Percentiles rank a stretch among this genome's conserved stretches.
These are phyloP conservation scores for Helarctos malayanus DNA, from an alignment of 2,797 vertebrate genomes.

Conservation along the genomic window DNA sequence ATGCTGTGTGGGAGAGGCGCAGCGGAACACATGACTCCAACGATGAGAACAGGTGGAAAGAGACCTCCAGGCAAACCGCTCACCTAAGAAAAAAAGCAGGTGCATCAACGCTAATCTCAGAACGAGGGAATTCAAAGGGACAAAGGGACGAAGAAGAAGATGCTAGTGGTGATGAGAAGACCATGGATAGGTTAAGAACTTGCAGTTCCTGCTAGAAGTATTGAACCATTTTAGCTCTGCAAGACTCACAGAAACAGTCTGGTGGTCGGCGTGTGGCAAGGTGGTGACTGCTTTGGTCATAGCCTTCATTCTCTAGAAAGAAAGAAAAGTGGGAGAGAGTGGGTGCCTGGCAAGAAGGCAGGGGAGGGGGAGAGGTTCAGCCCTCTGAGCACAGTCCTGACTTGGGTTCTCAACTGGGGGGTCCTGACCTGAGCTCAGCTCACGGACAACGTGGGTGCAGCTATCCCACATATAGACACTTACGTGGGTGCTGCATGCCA, in stretches of 20 bases:
- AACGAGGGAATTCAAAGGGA: no score
- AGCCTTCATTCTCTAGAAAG: background rate
- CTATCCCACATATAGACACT: fast-evolving
- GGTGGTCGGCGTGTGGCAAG: background rate
- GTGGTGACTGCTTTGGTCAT: no score
- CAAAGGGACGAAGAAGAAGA: background rate
- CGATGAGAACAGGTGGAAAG: background rate
- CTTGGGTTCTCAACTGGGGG: background rate
- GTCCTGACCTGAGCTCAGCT: fast-evolving
- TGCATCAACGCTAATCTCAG: background rate
- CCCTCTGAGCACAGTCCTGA: no score
- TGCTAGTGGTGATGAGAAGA: background rate
- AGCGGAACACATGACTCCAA: background rate
- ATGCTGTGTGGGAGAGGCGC: background rate
- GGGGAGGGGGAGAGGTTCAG: fast-evolving
- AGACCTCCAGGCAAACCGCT: background rate
- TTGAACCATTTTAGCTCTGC: no score
- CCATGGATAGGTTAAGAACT: background rate
- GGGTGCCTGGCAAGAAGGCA: fast-evolving
- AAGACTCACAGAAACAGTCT: background rate
- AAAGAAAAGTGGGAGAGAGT: background rate
- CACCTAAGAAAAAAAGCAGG: background rate
- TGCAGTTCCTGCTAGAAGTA: background rate
- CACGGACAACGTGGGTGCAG: fast-evolving
- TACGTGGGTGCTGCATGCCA: fast-evolving